phyloP scores from a whole-genome alignment of 2,797 vertebrate species.

The Lacerta agilis region DNA sequence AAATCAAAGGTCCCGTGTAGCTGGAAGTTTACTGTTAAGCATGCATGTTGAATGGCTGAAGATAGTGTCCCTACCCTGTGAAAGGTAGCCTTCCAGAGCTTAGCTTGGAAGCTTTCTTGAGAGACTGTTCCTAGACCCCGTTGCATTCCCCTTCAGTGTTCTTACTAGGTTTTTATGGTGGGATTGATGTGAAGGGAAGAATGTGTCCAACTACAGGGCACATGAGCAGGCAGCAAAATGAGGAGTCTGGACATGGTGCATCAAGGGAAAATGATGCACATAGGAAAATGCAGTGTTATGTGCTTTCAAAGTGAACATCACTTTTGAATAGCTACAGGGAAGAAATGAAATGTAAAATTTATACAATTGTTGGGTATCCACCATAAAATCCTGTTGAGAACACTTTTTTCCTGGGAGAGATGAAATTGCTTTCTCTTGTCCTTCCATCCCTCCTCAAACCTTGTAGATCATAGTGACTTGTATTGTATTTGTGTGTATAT shows the following conservation, averaged over 20 bases:
- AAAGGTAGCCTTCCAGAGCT: constrained; percentile 28
- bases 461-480: constrained; percentile 30
- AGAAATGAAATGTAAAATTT: not conserved
- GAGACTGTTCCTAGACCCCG: constrained; percentile 66
- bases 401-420: constrained; percentile 46
- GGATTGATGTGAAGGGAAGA: not conserved
- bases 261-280: constrained; percentile 14
- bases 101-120: constrained; percentile 47
- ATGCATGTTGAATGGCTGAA: not conserved
- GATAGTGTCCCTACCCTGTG: constrained; percentile 26
- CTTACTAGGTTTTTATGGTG: constrained; percentile 48
- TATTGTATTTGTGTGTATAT: constrained; percentile 52
- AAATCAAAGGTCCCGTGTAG: constrained; percentile 27
- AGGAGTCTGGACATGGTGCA: not conserved
- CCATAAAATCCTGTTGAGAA: constrained; percentile 67
- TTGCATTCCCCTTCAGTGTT: constrained; percentile 53
- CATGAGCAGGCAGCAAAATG: not conserved
- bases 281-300: not conserved
- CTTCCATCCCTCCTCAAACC: constrained; percentile 44
- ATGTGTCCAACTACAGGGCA: constrained; percentile 2
- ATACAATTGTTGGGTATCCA: not conserved
- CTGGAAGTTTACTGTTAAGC: constrained; percentile 35
- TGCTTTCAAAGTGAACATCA: constrained; percentile 6
- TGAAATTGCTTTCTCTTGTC: not conserved
- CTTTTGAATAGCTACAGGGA: not conserved